Evolutionary conservation across 2,888 invertebrate genomes (phyloP).

Genomic region (Euspilapteryx auroguttella): DNA sequence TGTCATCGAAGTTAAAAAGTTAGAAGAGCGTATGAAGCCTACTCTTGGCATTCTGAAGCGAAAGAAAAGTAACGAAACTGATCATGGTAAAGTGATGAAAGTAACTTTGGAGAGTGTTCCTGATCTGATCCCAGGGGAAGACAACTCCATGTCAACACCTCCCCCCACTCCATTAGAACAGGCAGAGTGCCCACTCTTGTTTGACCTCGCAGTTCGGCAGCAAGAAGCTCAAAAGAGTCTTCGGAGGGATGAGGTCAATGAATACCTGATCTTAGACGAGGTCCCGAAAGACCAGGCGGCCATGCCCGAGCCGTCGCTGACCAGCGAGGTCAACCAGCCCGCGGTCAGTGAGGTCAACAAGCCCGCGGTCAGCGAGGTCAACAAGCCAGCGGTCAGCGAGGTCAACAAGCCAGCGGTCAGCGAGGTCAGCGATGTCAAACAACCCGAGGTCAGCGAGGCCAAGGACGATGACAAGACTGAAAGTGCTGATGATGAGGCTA

Average conservation of each 20-base stretch:
- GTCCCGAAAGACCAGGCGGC: constrained; percentile 27
- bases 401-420: constrained; percentile 8
- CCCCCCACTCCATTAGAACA: constrained; percentile 15
- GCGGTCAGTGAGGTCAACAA: too few relatives aligned
- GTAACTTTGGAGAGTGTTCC: constrained; percentile 17
- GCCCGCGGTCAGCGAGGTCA: constrained; percentile 6
- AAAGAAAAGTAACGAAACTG: constrained; percentile 15
- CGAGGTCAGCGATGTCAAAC: too few relatives aligned
- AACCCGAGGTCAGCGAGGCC: constrained; percentile 6
- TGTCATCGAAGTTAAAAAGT: constrained; percentile 32
- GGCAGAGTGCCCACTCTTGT: constrained; percentile 14
- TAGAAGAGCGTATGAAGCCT: constrained; percentile 39
- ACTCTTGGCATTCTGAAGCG: constrained; percentile 31
- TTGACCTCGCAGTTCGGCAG: constrained; percentile 15
- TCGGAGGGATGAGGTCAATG: constrained; percentile 19
- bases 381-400: constrained; percentile 3
- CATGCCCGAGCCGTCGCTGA: constrained; percentile 32
- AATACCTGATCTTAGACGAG: constrained; percentile 32
- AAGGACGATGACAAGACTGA: constrained; percentile 4
- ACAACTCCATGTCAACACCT: constrained; percentile 11
- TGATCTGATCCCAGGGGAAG: constrained; percentile 19
- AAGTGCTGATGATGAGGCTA: constrained; percentile 22
- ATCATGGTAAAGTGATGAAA: constrained; percentile 14
- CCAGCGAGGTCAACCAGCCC: constrained; percentile 12
- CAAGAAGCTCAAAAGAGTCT: constrained; percentile 14